Conservation (phyloP, 2,797 vertebrate species). For the Syngnathus rostellatus region DNA sequence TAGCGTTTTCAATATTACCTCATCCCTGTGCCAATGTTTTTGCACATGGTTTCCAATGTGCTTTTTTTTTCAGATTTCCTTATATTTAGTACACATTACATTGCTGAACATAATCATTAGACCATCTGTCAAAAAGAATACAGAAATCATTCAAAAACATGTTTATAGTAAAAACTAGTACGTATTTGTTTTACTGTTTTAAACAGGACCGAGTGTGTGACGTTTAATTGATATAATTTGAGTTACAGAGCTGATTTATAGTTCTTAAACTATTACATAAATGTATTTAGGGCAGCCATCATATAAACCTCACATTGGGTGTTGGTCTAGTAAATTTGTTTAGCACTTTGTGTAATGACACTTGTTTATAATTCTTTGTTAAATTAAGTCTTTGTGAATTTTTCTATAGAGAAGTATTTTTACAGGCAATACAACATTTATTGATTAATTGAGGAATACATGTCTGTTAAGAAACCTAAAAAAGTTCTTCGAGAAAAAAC, state of each 20-base stretch:
- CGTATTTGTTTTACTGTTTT: not conserved
- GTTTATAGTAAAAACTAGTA: not conserved
- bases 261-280: not conserved
- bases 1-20: constrained; percentile 6
- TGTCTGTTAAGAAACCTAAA: not conserved
- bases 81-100: not conserved
- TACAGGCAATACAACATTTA: not conserved
- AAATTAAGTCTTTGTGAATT: not conserved
- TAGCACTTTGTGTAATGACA: not conserved
- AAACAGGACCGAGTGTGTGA: not conserved
- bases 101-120: not conserved
- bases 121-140: not conserved
- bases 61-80: not conserved
- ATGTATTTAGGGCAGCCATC: not conserved
- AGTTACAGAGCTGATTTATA: not conserved
- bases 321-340: not conserved
- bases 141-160: not conserved
- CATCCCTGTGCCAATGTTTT: not conserved
- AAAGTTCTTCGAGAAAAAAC: not conserved
- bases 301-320: not conserved
- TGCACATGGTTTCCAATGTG: not conserved
- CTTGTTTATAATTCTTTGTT: not conserved
- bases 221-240: not conserved
- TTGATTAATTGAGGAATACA: not conserved
- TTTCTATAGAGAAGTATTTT: constrained; percentile 6